These are phyloP conservation scores for Caenorhabditis remanei DNA, from an alignment of 1,140 invertebrate genomes.

Conservation along the genomic window DNA sequence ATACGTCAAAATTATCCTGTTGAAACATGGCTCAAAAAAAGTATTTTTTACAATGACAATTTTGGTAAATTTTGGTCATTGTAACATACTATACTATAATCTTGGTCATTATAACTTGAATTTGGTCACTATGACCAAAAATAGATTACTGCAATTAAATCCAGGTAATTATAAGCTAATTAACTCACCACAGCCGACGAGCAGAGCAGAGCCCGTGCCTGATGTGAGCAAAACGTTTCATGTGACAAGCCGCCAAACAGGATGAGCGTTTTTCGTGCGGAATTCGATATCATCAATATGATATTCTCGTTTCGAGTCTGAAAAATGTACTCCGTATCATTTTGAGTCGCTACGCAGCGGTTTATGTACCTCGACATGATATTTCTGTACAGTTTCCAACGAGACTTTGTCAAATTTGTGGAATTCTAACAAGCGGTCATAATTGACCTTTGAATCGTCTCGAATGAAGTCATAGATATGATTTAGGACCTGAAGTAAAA, in stretches of 20 bases:
- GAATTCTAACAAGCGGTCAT: conserved; percentile 13
- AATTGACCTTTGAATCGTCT: conserved; percentile 37
- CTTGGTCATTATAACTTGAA: too few relatives aligned
- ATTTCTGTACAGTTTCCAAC: conserved; percentile 20
- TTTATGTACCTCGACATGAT: conserved; percentile 5
- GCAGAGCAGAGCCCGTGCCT: conserved; percentile 13
- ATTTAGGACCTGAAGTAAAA: not conserved
- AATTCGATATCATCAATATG: conserved; percentile 11
- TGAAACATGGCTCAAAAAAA: not conserved
- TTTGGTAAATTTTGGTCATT: too few relatives aligned
- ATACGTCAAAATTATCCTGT: too few relatives aligned
- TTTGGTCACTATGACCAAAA: too few relatives aligned
- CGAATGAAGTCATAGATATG: conserved; percentile 12
- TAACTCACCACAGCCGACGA: not conserved
- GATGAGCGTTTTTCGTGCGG: conserved; percentile 18
- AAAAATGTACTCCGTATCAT: not conserved
- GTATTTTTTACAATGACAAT: too few relatives aligned
- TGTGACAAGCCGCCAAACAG: conserved; percentile 3
- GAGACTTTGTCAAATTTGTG: conserved; percentile 26
- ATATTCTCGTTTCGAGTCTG: conserved; percentile 42
- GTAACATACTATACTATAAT: too few relatives aligned
- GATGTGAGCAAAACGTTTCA: conserved; percentile 40
- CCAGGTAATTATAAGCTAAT: not conserved
- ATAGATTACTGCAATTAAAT: too few relatives aligned
- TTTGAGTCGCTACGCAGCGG: not conserved